Evolutionary conservation across 2,113 vertebrate species (phyloP), one percentile per base, ranked within the genome.

Genomic region (Erythrolamprus reginae): DNA sequence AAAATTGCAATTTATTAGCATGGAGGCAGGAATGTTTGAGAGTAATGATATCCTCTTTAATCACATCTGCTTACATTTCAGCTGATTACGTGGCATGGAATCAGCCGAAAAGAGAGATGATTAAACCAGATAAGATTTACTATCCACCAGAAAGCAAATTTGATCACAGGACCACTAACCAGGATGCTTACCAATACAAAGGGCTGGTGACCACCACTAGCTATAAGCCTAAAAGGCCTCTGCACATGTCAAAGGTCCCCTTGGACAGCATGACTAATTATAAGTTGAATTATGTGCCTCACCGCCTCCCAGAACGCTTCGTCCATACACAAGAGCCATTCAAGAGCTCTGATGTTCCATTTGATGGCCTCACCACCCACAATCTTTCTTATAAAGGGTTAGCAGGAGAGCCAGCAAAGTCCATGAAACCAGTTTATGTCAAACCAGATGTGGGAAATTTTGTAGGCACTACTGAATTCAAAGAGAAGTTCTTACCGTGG

Each of bases 221-320:
- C 70, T 96, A 61, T 87, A 97, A 96, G 87, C 97, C 95, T 88
- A 33, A 1, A 0, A 45, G 42, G 23, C 0, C 84, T 0, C 13
- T 19, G 0, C 93, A 88, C 55, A 65, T 94, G 65, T 91, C 1
- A 5, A 93, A 92, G 1, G 2, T 86, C 55, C 94, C 95, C 0
- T 93, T 97, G 88, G 95, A 97, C 3, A 92, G 93, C 28, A 77
- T 89, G 91, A 98, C 96, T 9, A 97, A 86, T 96, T 97, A 98
- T 50, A 97, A 94, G 88, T 61, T 91, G 42, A 96, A 95, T 88
- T 98, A 97, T 0, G 12, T 97, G 47, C 13, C 82, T 28, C 95
- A 96, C 88, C 92, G 93, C 23, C 1, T 96, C 70, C 86, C 96
- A 91, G 94, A 97, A 65, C 82, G 33, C 52, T 90, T 52, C 61